A percentile compares a stretch with the other conserved stretches of the same genome.
These are phyloP conservation scores for Ptychodera flava DNA, from an alignment of 35 echinoderm and acorn worm species.

Conservation along the genomic window DNA sequence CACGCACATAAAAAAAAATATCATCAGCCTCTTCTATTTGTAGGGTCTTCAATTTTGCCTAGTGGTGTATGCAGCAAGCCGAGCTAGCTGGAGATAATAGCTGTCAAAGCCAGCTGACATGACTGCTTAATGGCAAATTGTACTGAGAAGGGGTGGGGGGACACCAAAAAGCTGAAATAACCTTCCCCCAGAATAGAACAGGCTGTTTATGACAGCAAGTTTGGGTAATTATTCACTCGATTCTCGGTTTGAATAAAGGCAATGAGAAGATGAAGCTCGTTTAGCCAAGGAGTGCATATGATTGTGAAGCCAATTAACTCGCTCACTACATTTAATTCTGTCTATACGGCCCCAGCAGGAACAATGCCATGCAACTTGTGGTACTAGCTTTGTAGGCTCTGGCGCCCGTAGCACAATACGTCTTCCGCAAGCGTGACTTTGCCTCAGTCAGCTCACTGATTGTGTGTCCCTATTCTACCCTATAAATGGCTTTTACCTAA, in stretches of 20 bases:
- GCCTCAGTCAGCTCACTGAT: not conserved
- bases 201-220: not conserved
- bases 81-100: not conserved
- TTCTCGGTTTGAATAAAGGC: not conserved
- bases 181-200: not conserved
- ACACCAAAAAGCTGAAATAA: not conserved
- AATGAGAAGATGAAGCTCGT: not conserved
- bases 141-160: too few species aligned
- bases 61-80: not conserved
- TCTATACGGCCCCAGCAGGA: not conserved
- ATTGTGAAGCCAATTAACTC: not conserved
- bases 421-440: not conserved
- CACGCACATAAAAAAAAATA: too few species aligned
- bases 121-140: not conserved
- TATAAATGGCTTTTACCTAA: slow-evolving; percentile 2
- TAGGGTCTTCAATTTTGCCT: not conserved
- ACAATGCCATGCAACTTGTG: not conserved
- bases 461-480: not conserved
- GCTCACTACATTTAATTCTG: not conserved
- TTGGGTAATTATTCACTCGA: not conserved
- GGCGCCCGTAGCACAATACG: not conserved
- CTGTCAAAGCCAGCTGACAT: not conserved
- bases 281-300: not conserved
- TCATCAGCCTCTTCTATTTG: not conserved
- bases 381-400: not conserved